Base-by-base conservation (phyloP, 2,113 vertebrate genomes). In the Loxodonta africana region DNA sequence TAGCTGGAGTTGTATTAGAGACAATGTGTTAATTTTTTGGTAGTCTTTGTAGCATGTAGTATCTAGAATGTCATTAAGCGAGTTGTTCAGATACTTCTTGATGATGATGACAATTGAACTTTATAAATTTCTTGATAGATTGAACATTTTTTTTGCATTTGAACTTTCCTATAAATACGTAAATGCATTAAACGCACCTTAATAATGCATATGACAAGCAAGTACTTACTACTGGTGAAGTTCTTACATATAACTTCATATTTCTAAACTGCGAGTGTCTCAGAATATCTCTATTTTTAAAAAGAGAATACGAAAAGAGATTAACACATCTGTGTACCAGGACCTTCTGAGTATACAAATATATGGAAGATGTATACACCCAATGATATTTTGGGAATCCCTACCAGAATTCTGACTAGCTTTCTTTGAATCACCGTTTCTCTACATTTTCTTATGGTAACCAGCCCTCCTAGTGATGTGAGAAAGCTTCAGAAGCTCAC, bases 211-310 rank as follows among this genome's bases (percentile, higher is more conserved):
- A 84, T 9, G 63, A 26, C 1, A 67, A 88, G 21, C 12, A 87
- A n/a, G 25, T 81, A 48, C 69, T 90, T 90, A 44, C 12, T 74
- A 37, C 25, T 8, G 46, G 41, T 33, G 33, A 92, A 10, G 20
- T 80, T 88, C 88, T 84, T 73, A 25, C 46, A 6, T 84, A 41
- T 92, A 57, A 74, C 57, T 86, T 46, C 12, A 4, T 21, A 41
- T 26, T 21, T 60, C 20, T 57, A 76, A 82, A 67, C 4, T 51
- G n/a, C 76, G 44, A 20, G 9, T 28, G 51, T 17, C 6, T 48
- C 82, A 85, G 46, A 26, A 28, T 28, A 82, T 41, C 20, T 33
- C 9, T 14, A 76, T 96, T 76, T 96, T 81, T 80, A 37, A 96
- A 94, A 44, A 44, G 7, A 76, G 10, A 91, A 67, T 90, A 65